Evolutionary conservation across 2,113 vertebrate species (phyloP).

Genomic region (Puma concolor): DNA sequence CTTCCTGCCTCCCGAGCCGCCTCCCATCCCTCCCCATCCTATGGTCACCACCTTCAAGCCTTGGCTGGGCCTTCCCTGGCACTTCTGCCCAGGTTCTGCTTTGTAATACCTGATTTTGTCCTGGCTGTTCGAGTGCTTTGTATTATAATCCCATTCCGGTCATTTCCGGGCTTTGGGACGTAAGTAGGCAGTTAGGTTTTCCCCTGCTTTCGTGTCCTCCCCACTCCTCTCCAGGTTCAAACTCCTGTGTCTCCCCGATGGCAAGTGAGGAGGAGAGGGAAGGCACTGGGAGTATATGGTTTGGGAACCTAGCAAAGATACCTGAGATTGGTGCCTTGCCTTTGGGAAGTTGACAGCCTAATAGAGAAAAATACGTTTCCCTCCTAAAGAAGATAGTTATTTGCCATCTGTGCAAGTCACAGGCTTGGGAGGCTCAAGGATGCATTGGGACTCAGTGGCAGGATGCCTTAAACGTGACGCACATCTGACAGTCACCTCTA

Average conservation of each 20-base stretch:
- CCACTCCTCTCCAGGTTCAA: not conserved
- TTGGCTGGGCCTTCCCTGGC: not conserved
- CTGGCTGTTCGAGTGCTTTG: not conserved
- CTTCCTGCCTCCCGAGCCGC: not conserved
- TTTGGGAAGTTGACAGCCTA: not conserved
- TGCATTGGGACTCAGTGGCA: accelerated
- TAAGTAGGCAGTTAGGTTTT: not conserved
- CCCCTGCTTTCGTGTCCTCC: not conserved
- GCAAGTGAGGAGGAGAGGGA: no score
- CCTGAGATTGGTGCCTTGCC: not conserved
- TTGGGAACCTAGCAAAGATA: not conserved
- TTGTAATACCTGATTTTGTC: not conserved
- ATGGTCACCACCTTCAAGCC: not conserved
- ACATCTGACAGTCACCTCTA: not conserved
- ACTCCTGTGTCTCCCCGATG: not conserved
- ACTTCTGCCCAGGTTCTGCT: no score
- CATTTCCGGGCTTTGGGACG: not conserved
- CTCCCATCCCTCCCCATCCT: not conserved
- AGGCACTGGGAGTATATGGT: not conserved
- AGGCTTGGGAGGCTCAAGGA: not conserved
- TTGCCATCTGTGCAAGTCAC: not conserved
- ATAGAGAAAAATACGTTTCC: not conserved
- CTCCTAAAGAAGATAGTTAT: not conserved
- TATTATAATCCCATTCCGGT: not conserved
- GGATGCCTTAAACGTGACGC: not conserved